These are phyloP conservation scores for Lota lota DNA, from an alignment of 2,113 vertebrate species.

Conservation along the genomic window DNA sequence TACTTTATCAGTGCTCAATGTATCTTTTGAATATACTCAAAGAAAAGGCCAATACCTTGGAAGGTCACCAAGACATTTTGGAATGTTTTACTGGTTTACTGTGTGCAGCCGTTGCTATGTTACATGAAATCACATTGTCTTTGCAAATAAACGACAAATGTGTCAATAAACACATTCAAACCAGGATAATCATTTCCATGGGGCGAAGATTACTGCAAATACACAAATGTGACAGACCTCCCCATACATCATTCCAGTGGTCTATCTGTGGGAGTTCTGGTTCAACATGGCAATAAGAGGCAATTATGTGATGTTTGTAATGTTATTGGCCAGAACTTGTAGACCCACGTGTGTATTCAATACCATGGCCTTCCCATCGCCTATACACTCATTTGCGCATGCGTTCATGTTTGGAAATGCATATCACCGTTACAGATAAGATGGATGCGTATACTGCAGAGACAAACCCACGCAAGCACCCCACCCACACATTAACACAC, in stretches of 20 bases:
- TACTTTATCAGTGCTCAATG: too few species aligned
- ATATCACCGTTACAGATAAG: background rate
- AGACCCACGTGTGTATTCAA: background rate
- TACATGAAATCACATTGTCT: background rate
- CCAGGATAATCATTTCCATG: constrained; percentile 26
- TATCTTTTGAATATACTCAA: too few species aligned
- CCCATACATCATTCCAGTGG: constrained; percentile 11
- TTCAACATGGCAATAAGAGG: constrained; percentile 29
- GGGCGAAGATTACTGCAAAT: constrained; percentile 9
- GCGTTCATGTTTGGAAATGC: background rate
- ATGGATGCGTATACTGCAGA: too few species aligned
- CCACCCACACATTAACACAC: background rate
- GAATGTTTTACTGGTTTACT: too few species aligned
- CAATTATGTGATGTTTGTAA: constrained; percentile 48
- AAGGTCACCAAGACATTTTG: too few species aligned
- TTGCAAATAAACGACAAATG: background rate
- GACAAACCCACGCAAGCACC: too few species aligned
- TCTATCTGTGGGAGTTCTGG: constrained; percentile 21
- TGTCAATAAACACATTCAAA: constrained; percentile 6
- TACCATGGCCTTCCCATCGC: background rate
- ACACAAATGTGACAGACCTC: constrained; percentile 23
- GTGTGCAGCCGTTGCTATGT: too few species aligned
- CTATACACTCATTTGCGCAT: background rate
- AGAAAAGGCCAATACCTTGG: too few species aligned
- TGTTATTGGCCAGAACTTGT: constrained; percentile 20